Base-by-base conservation (phyloP, 2,113 vertebrate species). In the Leptosomus discolor region DNA sequence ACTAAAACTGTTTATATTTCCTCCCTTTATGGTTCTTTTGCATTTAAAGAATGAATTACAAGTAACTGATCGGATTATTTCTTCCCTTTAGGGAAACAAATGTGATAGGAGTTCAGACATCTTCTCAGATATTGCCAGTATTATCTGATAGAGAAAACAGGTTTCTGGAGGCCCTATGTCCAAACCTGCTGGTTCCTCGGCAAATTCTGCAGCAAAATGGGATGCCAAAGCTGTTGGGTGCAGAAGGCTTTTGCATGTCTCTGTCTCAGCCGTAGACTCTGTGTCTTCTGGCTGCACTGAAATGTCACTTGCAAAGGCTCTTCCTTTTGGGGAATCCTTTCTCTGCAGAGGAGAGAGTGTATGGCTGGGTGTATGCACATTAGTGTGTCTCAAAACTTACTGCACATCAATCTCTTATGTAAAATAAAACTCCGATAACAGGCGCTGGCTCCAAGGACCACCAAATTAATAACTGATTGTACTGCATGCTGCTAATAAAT, bases 101-200 rank as follows among this genome's bases (percentile, higher is more conserved):
- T 58, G 24, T 11, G 27, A 56, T 36, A 78, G 51, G 15, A 10
- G 11, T 70, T 94, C 75, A 84, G 36, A 84, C 63, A 61, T 75
- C 43, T 92, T 83, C 71, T 71, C 39, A 89, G 36, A 37, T 86
- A 60, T 71, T 68, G 50, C 34, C 60, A 71, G 36, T 26, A 57
- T 83, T 90, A 60, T 48, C 68, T 89, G 45, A 68, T 34, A 45
- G 27, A 80, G 8, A 34, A 89, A 92, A 83, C 34, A 92, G 60
- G 34, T 91, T 92, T 85, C 77, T 89, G 36, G 69, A 92, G 85
- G 68, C 16, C 39, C 61, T 7, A 10, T 67, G 39, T 48, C 48
- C 88, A 92, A 86, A 94, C 64, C 79, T 94, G 83, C 53, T 93
- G 67, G 6, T 74, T 95, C n/a, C 46, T 70, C 65, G 89, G 79